Conservation (phyloP, 2,113 vertebrate species). For the Leptosomus discolor region DNA sequence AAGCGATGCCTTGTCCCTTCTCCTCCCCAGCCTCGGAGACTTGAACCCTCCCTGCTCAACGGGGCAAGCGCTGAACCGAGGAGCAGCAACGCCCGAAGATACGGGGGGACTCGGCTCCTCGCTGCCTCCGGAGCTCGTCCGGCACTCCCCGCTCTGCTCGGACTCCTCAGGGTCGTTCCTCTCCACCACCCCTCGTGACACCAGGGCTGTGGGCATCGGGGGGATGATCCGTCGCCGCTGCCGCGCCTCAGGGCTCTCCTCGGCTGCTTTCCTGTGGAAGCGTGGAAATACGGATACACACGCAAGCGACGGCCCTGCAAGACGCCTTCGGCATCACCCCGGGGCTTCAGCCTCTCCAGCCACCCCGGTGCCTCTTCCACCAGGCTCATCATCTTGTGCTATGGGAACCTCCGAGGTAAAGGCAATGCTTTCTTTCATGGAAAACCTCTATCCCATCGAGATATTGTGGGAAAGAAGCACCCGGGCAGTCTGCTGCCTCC, state of each 20-base stretch:
- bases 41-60: not conserved
- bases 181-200: fast-evolving
- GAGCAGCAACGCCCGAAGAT: not conserved
- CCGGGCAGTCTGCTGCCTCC: not conserved
- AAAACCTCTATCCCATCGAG: not conserved
- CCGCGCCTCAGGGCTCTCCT: not conserved
- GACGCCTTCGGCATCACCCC: fast-evolving
- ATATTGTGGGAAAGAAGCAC: not conserved
- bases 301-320: not conserved
- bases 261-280: not conserved
- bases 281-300: fast-evolving
- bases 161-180: not conserved
- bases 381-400: not conserved
- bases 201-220: fast-evolving
- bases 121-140: fast-evolving
- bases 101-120: not conserved
- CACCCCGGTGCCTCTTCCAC: not conserved
- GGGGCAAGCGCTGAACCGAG: not conserved
- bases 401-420: not conserved
- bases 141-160: fast-evolving
- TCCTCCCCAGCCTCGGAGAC: not conserved
- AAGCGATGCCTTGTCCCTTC: slow-evolving; percentile 29
- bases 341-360: not conserved
- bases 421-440: not conserved
- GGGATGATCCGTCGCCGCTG: not conserved